phyloP scores from a whole-genome alignment of 2,888 invertebrate genomes.

The Buathra laborator region DNA sequence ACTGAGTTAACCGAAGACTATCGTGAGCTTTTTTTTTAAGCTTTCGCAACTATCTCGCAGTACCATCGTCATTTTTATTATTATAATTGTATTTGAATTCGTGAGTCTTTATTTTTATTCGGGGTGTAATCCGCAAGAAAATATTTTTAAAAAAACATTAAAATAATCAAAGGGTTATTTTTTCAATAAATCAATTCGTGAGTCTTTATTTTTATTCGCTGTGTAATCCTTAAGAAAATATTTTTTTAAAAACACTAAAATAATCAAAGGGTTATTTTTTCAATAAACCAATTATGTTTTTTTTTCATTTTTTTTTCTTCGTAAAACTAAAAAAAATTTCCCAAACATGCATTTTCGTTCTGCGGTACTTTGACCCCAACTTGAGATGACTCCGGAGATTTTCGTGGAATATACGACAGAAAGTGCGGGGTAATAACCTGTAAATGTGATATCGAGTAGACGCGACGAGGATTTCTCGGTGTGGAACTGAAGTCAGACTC shows the following conservation, averaged over 20 bases:
- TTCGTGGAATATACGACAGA: not conserved
- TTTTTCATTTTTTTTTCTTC: too few species aligned
- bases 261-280: too few species aligned
- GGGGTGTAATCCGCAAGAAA: not conserved
- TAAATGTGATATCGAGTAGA: slow-evolving; percentile 44
- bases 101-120: not conserved
- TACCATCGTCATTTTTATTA: not conserved
- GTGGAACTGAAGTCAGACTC: not conserved
- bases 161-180: too few species aligned
- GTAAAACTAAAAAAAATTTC: too few species aligned
- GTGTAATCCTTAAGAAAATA: not conserved
- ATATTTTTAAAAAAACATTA: too few species aligned
- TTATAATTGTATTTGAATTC: not conserved
- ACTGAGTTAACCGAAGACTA: not conserved
- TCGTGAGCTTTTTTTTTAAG: not conserved
- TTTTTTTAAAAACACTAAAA: too few species aligned
- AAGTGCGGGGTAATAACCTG: slow-evolving; percentile 40
- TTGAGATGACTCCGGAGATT: not conserved
- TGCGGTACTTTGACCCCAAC: slow-evolving; percentile 15
- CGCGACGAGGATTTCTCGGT: not conserved
- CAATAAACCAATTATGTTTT: not conserved
- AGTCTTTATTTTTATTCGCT: not conserved
- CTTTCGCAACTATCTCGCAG: not conserved
- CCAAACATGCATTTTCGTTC: too few species aligned
- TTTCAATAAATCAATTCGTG: not conserved